Evolutionary conservation across 92 coral and sea anemone genomes (phyloP).

Genomic region (Phenganax marumi): DNA sequence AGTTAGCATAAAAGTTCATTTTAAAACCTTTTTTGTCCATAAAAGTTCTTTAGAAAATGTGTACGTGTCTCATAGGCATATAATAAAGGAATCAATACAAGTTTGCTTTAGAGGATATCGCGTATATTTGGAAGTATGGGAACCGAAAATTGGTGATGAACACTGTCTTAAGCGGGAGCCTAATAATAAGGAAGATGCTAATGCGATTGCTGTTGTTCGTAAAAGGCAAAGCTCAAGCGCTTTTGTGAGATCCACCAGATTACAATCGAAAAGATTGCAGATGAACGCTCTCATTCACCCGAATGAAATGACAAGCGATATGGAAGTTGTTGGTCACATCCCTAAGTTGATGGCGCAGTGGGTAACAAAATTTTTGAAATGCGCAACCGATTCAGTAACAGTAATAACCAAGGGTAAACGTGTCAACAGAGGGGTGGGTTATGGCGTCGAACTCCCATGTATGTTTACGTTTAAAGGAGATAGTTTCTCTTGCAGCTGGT

Average conservation of each 20-base stretch:
- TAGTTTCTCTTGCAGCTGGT: too few relatives aligned
- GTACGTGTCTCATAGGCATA: conserved; percentile 3
- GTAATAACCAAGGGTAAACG: too few relatives aligned
- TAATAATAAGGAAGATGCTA: conserved; percentile 26
- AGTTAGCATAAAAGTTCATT: too few relatives aligned
- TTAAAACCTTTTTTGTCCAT: background rate
- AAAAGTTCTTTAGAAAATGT: conserved; percentile 36
- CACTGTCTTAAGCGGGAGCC: conserved; percentile 34
- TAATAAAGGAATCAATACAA: too few relatives aligned
- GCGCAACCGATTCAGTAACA: background rate
- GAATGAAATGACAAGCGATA: background rate
- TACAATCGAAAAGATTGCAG: too few relatives aligned
- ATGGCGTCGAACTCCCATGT: background rate
- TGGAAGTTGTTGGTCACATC: background rate
- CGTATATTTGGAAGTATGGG: conserved; percentile 31
- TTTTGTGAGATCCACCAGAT: background rate
- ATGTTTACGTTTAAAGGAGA: too few relatives aligned
- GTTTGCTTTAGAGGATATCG: conserved; percentile 33
- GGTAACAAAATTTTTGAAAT: background rate
- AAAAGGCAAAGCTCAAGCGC: background rate
- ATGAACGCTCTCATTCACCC: background rate
- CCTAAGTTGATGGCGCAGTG: conserved; percentile 8
- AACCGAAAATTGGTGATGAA: conserved; percentile 36
- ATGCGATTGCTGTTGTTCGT: conserved; percentile 6
- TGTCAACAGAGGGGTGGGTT: background rate